A percentile compares a stretch with the other conserved stretches of the same genome.
Conservation (phyloP, 2,113 vertebrate genomes). For the Oceanites oceanicus region DNA sequence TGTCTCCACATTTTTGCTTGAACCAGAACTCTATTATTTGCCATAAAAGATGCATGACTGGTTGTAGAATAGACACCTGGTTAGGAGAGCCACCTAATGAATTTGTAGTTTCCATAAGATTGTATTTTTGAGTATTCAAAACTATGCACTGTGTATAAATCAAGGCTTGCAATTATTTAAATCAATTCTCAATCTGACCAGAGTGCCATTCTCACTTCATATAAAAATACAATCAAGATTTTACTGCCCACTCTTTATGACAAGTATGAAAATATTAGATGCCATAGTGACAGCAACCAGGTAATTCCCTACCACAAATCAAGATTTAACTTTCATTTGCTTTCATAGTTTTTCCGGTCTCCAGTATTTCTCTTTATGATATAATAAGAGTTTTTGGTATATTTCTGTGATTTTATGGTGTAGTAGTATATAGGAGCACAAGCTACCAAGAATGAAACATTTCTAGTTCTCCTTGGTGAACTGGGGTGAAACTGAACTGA, state of each 20-base stretch:
- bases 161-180: not conserved
- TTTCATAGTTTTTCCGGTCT: not conserved
- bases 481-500: not conserved
- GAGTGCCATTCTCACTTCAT: not conserved
- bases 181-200: not conserved
- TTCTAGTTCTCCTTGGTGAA: not conserved
- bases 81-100: not conserved
- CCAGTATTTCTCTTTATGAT: not conserved
- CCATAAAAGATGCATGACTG: fast-evolving
- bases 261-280: not conserved
- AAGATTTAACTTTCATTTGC: not conserved
- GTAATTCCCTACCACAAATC: not conserved
- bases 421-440: not conserved
- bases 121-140: not conserved
- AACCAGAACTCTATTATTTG: not conserved
- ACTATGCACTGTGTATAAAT: not conserved
- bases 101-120: not conserved
- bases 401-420: not conserved
- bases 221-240: constrained; percentile 4
- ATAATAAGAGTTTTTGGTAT: not conserved
- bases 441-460: not conserved
- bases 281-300: not conserved
- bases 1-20: not conserved
- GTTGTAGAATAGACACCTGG: not conserved
- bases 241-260: not conserved